phyloP scores from a whole-genome alignment of 2,888 invertebrate species.

The Plusia festucae region DNA sequence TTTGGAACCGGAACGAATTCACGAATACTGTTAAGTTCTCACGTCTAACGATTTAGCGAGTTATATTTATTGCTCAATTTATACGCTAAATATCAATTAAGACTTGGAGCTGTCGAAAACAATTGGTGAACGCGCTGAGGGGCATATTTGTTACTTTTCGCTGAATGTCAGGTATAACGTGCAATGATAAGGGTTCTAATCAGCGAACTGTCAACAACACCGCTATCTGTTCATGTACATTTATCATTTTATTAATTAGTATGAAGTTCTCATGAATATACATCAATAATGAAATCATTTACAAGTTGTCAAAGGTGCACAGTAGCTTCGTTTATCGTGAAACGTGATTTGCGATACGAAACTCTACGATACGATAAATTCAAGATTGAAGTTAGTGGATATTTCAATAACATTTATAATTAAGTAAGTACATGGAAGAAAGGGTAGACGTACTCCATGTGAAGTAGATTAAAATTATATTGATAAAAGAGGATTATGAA shows the following conservation, averaged over 20 bases:
- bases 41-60: constrained; percentile 22
- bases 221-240: constrained; percentile 46
- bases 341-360: constrained; percentile 55
- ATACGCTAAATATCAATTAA: constrained; percentile 16
- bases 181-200: constrained; percentile 48
- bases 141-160: neutral
- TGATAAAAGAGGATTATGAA: no score
- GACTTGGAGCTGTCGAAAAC: neutral
- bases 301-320: constrained; percentile 43
- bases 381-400: constrained; percentile 7
- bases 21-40: neutral
- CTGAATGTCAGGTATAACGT: constrained; percentile 5
- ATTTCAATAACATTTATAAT: constrained; percentile 4
- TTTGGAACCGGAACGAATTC: neutral
- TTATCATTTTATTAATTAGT: constrained; percentile 59
- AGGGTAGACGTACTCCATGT: neutral
- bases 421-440: neutral
- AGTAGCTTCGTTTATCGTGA: constrained; percentile 52
- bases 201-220: constrained; percentile 50
- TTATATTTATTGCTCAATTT: constrained; percentile 24
- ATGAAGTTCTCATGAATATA: constrained; percentile 55
- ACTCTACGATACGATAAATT: constrained; percentile 26
- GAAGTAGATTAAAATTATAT: no score
- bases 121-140: neutral
- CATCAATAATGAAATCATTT: constrained; percentile 51